These are phyloP conservation scores for Arctia plantaginis DNA, from an alignment of 2,888 invertebrate species.

Conservation along the genomic window DNA sequence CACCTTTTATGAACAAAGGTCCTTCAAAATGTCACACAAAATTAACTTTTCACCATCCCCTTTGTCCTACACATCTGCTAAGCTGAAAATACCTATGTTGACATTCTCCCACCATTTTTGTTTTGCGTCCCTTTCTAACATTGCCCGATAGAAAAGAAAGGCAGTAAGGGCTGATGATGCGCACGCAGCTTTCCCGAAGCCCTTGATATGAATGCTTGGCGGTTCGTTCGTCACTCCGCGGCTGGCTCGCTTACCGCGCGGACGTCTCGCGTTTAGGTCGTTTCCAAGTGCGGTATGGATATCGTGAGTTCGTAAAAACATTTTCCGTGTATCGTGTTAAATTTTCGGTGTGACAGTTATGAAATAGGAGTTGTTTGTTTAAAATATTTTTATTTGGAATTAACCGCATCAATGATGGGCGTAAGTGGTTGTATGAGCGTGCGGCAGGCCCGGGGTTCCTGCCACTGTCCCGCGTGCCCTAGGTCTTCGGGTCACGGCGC, in stretches of 20 bases:
- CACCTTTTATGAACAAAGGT: conserved; percentile 44
- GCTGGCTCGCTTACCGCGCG: conserved; percentile 71
- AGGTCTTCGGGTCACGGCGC: conserved; percentile 74
- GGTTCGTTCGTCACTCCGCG: conserved; percentile 69
- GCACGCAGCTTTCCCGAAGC: conserved; percentile 61
- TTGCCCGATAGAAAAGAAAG: conserved; percentile 36
- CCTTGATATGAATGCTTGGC: conserved; percentile 37
- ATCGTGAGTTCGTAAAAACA: conserved; percentile 51
- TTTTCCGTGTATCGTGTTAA: conserved; percentile 35
- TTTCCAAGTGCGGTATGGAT: conserved; percentile 52
- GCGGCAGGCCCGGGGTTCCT: conserved; percentile 83
- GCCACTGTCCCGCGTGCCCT: conserved; percentile 85
- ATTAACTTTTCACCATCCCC: conserved; percentile 54
- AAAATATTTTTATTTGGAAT: conserved; percentile 43
- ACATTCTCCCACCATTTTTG: conserved; percentile 54
- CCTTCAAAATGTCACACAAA: conserved; percentile 48
- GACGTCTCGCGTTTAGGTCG: conserved; percentile 64
- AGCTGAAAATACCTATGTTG: conserved; percentile 60
- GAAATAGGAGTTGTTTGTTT: conserved; percentile 46
- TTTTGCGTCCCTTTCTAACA: conserved; percentile 39
- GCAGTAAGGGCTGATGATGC: conserved; percentile 54
- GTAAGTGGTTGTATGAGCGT: conserved; percentile 87
- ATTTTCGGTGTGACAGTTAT: conserved; percentile 40
- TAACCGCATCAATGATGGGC: conserved; percentile 79
- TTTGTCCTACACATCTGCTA: conserved; percentile 61